A percentile compares a stretch with the other conserved stretches of the same genome.
These are phyloP conservation scores for Chaetodon trifasciatus DNA, from an alignment of 2,797 vertebrate species.

Conservation along the genomic window DNA sequence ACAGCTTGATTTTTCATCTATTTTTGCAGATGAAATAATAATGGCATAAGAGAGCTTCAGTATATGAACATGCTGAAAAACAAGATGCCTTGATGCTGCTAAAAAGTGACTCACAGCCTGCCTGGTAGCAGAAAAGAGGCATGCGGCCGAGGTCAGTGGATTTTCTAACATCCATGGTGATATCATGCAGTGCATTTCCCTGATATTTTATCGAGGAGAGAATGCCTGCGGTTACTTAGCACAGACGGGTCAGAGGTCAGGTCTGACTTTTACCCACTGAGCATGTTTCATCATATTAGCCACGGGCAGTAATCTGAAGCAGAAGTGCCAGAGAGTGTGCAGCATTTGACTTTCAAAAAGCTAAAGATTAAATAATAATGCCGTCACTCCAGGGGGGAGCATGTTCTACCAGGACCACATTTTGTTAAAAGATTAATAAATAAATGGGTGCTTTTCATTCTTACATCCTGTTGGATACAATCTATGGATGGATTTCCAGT, in stretches of 20 bases:
- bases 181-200: constrained; percentile 74
- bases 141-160: constrained; percentile 47
- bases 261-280: constrained; percentile 87
- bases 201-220: constrained; percentile 90
- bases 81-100: constrained; percentile 4
- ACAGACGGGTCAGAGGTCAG: constrained; percentile 91
- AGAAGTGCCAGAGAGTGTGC: constrained; percentile 83
- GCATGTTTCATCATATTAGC: constrained; percentile 85
- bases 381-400: constrained; percentile 78
- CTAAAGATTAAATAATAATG: constrained; percentile 82
- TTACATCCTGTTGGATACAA: background rate
- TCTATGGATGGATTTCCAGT: constrained; percentile 8
- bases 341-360: constrained; percentile 86
- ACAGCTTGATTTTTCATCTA: background rate
- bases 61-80: constrained; percentile 9
- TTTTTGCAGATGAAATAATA: background rate
- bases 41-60: background rate
- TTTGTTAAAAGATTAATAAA: constrained; percentile 1
- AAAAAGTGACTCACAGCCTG: constrained; percentile 38
- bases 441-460: background rate
- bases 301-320: constrained; percentile 92
- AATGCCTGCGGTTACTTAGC: constrained; percentile 91
- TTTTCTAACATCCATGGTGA: constrained; percentile 52
- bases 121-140: constrained; percentile 35
- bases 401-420: constrained; percentile 2